These are phyloP conservation scores for Cladorhizidae sp. DNA, from an alignment of 37 sponge, comb jelly and placozoan genomes.

Conservation along the genomic window DNA sequence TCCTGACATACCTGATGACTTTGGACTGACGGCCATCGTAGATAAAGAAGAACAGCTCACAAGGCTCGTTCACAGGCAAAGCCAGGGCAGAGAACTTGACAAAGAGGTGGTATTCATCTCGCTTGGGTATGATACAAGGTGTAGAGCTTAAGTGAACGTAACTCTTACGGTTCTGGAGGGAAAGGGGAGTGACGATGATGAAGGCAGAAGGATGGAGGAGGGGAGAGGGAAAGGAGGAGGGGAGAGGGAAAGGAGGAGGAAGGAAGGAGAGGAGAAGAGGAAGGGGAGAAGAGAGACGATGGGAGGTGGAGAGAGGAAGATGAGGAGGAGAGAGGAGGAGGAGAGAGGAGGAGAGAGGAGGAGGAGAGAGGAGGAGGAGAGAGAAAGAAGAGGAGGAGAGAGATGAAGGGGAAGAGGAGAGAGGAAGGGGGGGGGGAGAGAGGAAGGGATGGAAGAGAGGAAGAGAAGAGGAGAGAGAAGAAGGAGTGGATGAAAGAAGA, in stretches of 20 bases:
- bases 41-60: conserved; percentile 64
- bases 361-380: not conserved
- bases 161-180: conserved; percentile 32
- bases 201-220: conserved; percentile 4
- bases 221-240: not conserved
- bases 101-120: conserved; percentile 59
- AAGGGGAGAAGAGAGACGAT: too few relatives aligned
- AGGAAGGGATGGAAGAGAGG: not conserved
- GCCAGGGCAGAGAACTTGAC: conserved; percentile 66
- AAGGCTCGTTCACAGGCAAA: conserved; percentile 51
- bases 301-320: too few relatives aligned
- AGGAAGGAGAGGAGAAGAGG: not conserved
- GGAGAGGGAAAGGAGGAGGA: conserved; percentile 9
- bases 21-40: conserved; percentile 44
- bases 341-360: too few relatives aligned
- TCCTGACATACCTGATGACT: conserved; percentile 32
- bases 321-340: too few relatives aligned
- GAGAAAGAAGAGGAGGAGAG: too few relatives aligned
- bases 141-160: conserved; percentile 18
- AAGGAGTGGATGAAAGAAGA: too few relatives aligned
- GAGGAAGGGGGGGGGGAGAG: conserved; percentile 5
- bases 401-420: too few relatives aligned
- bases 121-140: conserved; percentile 12
- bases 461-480: too few relatives aligned
- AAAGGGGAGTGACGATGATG: conserved; percentile 16